Conservation (phyloP, 2,113 vertebrate species). For the Ellobius talpinus region DNA sequence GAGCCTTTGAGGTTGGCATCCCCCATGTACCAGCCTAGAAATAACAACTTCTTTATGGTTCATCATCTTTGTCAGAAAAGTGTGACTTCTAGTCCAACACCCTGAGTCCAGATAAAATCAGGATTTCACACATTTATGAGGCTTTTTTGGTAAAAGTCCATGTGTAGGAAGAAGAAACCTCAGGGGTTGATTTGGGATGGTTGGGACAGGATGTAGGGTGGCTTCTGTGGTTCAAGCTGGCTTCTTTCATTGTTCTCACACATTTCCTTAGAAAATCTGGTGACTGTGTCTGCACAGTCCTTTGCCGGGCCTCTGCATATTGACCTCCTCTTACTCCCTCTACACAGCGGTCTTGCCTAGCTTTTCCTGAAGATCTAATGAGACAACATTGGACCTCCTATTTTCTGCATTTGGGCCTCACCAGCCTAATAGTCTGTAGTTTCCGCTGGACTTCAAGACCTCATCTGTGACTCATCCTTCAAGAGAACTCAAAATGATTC, state of each 20-base stretch:
- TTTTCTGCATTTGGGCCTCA: not conserved
- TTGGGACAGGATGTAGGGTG: not conserved
- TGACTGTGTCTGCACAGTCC: not conserved
- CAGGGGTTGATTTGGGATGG: too few relatives aligned
- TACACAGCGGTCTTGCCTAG: not conserved
- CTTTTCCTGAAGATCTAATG: not conserved
- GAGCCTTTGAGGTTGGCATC: not conserved
- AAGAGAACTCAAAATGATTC: not conserved
- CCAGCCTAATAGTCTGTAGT: not conserved
- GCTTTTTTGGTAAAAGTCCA: not conserved
- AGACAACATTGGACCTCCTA: not conserved
- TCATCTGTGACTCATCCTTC: not conserved
- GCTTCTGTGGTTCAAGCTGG: accelerated
- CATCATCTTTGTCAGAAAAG: not conserved
- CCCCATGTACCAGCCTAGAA: not conserved
- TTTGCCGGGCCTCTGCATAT: not conserved
- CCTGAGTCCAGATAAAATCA: not conserved
- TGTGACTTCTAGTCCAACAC: not conserved
- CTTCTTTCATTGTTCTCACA: not conserved
- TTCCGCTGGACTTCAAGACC: too few relatives aligned
- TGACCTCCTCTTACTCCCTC: not conserved
- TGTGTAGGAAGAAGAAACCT: not conserved
- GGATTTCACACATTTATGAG: not conserved
- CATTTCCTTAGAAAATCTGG: not conserved
- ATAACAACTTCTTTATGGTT: not conserved